Base-by-base conservation (phyloP, 2,888 invertebrate genomes). In the Aspidiotus rigidus region DNA sequence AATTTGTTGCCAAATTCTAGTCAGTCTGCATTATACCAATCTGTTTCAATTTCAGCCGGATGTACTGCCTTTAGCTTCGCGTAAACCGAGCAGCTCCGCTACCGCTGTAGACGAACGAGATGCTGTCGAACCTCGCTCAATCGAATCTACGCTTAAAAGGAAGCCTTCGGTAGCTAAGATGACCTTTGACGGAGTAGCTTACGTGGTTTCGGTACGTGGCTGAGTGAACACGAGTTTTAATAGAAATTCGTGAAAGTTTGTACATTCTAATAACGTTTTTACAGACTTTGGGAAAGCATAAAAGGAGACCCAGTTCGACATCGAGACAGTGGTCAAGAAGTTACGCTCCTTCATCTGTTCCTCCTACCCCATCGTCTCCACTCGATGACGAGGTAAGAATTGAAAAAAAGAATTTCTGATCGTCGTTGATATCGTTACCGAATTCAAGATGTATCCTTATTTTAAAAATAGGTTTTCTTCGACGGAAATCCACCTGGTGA, bases 151-250 rank as follows among this genome's bases (percentile, higher is more conserved):
- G 3, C 78, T 82, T 9, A 77, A 82, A 54, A 83, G 87, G 77
- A 88, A 88, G 81, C 89, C 90, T 75, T 89, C 90, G 72, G 91
- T 91, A 44, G 87, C 89, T 55, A 82, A 87, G 75, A 88, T 91
- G 84, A 89, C 90, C 39, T 84, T 88, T 78, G 86, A 86, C 74
- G 90, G 90, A 72, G 80, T 90, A 69, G 85, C 88, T 75, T 88
- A 87, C 79, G 86, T 90, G 77, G 86, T 88, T 75, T 85, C 86
- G 79, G 90, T 90, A 77, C 84, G 85, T 82, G 44, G 49, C 6
- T 49, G 49, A n/a, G 49, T n/a, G 49, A 49, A 55, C 15, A 10
- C n/a, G 40, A 54, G 11, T 41, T 59, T 41, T 44, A 40, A n/a
- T 70, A 3, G 49, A 13, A 6, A 49, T n/a, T 49, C 1, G 3